A percentile compares a stretch with the other conserved stretches of the same genome.
phyloP scores from a whole-genome alignment of 2,797 vertebrate species.

The Telmatherina bonti region DNA sequence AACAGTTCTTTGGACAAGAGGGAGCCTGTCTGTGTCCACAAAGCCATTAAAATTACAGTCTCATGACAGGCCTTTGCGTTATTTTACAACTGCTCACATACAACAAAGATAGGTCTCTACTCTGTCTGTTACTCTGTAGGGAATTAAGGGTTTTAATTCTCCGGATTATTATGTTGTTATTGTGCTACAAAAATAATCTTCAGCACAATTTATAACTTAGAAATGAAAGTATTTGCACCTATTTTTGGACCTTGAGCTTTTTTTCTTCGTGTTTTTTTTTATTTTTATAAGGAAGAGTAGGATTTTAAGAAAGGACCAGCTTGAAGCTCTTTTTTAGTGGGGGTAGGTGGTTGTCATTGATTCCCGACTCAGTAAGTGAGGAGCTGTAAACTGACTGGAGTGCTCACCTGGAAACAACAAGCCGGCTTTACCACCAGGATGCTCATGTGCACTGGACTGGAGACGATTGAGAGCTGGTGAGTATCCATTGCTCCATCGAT shows the following conservation, averaged over 20 bases:
- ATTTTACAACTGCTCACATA: conserved; percentile 75
- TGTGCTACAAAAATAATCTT: conserved; percentile 56
- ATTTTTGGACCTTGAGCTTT: too few relatives aligned
- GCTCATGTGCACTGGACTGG: conserved; percentile 71
- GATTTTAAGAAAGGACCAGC: conserved; percentile 14
- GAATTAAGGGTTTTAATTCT: conserved; percentile 67
- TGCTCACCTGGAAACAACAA: conserved; percentile 79
- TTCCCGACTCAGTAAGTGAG: conserved; percentile 39
- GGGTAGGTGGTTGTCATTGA: conserved; percentile 50
- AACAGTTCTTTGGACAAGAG: conserved; percentile 51
- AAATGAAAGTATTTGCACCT: conserved; percentile 36
- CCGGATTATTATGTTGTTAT: conserved; percentile 51
- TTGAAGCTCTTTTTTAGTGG: conserved; percentile 14
- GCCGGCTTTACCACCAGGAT: conserved; percentile 57
- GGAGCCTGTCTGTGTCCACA: conserved; percentile 53
- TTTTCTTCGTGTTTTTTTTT: conserved; percentile 2
- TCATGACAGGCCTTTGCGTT: conserved; percentile 43
- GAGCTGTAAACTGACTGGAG: conserved; percentile 46
- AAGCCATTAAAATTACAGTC: conserved; percentile 68
- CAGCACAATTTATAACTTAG: conserved; percentile 42
- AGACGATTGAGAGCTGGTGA: conserved; percentile 66
- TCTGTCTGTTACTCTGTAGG: conserved; percentile 51
- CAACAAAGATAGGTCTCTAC: conserved; percentile 49
- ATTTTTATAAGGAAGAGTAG: conserved; percentile 8
- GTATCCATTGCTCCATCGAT: conserved; percentile 78